A percentile compares a stretch with the other conserved stretches of the same genome.
Conservation (phyloP, 2,113 vertebrate genomes). For the Aix galericulata region DNA sequence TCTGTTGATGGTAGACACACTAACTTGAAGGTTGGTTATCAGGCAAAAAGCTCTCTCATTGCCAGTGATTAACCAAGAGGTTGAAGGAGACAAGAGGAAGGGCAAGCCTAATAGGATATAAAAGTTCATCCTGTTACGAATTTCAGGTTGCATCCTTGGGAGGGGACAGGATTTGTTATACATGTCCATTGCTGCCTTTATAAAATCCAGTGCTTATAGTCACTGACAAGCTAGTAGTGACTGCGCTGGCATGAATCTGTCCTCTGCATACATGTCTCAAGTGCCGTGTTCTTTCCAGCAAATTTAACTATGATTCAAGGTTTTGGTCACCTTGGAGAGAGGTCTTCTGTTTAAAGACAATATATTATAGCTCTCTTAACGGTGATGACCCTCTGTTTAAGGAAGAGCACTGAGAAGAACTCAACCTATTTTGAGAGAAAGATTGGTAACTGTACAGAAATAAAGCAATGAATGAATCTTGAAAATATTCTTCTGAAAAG, state of each 20-base stretch:
- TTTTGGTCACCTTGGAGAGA: neutral
- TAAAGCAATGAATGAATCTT: neutral
- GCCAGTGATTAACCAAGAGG: neutral
- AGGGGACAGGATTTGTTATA: neutral
- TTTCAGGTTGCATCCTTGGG: neutral
- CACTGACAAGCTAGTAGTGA: neutral
- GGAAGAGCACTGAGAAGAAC: neutral
- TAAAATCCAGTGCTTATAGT: neutral
- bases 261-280: neutral
- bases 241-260: neutral
- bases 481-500: neutral
- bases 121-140: constrained; percentile 1
- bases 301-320: neutral
- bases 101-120: constrained; percentile 16
- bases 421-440: neutral
- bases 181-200: neutral
- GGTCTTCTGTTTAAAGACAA: neutral
- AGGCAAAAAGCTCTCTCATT: neutral
- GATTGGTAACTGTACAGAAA: neutral
- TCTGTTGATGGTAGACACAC: neutral
- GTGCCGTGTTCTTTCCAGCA: neutral
- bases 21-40: neutral
- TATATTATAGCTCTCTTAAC: neutral
- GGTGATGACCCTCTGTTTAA: neutral
- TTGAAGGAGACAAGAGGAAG: neutral